Percentiles rank a stretch among this genome's conserved stretches.
Evolutionary conservation across 2,113 vertebrate species (phyloP).

Genomic region (Cisticola juncidis): DNA sequence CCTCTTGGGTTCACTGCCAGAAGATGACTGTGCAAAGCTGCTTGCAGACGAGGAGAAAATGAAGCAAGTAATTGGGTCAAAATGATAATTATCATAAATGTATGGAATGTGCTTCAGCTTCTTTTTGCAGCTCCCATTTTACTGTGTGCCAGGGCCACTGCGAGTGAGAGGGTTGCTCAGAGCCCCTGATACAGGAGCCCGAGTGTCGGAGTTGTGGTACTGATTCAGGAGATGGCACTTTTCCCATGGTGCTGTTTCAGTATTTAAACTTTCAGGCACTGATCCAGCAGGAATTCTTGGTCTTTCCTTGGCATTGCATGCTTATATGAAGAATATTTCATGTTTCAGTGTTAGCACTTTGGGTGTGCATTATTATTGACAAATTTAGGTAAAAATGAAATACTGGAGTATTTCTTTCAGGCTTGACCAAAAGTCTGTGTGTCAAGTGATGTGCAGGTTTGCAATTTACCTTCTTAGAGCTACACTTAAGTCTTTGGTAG

Average conservation of each 20-base stretch:
- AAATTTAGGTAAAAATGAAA: neutral
- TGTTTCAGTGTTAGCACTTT: neutral
- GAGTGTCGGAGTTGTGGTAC: neutral
- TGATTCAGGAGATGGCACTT: neutral
- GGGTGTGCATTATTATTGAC: neutral
- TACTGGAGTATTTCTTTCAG: neutral
- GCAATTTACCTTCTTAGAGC: neutral
- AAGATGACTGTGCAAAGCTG: slow-evolving; percentile 43
- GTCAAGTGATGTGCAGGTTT: neutral
- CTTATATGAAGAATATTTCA: neutral
- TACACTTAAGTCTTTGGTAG: neutral
- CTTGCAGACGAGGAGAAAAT: neutral
- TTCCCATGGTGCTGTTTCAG: neutral
- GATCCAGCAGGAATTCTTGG: neutral
- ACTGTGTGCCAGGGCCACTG: neutral
- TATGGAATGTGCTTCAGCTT: neutral
- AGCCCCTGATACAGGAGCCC: neutral
- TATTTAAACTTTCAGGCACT: neutral
- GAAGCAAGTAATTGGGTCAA: neutral
- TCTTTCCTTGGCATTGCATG: neutral
- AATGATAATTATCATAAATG: neutral
- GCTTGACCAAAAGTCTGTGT: neutral
- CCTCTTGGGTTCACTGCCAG: neutral
- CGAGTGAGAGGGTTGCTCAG: neutral
- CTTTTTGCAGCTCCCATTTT: neutral